phyloP scores from a whole-genome alignment of 2,888 invertebrate genomes.

The Chrysotoxum bicinctum region DNA sequence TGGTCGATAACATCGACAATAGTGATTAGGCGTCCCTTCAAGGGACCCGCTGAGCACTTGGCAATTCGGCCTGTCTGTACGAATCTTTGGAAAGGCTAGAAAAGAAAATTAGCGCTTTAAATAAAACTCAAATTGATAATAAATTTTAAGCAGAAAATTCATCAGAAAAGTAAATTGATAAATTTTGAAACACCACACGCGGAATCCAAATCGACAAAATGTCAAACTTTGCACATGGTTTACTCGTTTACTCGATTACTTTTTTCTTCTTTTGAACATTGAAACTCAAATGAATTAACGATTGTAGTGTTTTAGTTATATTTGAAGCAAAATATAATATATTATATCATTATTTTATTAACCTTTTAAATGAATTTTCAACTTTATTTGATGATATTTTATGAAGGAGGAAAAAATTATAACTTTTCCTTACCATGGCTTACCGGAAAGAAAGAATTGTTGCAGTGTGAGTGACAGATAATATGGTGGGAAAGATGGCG shows the following conservation, averaged over 20 bases:
- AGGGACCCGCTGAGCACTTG: slow-evolving; percentile 93
- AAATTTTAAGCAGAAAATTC: slow-evolving; percentile 47
- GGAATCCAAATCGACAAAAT: slow-evolving; percentile 43
- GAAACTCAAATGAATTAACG: background rate
- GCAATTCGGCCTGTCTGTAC: slow-evolving; percentile 99
- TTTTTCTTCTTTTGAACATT: background rate
- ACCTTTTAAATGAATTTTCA: slow-evolving; percentile 71
- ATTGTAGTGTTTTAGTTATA: background rate
- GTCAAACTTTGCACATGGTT: slow-evolving; percentile 62
- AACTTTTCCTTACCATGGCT: slow-evolving; percentile 80
- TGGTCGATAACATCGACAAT: slow-evolving; percentile 99
- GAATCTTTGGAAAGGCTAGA: slow-evolving; percentile 93
- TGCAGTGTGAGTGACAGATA: slow-evolving; percentile 66
- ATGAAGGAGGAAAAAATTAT: slow-evolving; percentile 71
- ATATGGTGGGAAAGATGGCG: slow-evolving; percentile 54
- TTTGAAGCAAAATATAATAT: slow-evolving; percentile 54
- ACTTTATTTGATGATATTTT: slow-evolving; percentile 76
- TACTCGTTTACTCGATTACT: slow-evolving; percentile 14
- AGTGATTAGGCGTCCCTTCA: slow-evolving; percentile 95
- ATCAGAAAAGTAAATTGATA: slow-evolving; percentile 1
- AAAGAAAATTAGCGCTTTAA: slow-evolving; percentile 35
- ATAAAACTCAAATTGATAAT: background rate
- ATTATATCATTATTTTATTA: slow-evolving; percentile 67
- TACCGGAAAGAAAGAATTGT: slow-evolving; percentile 82
- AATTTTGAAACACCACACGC: slow-evolving; percentile 26